Evolutionary conservation across 2,797 vertebrate species (phyloP).

Genomic region (Karalla daura): DNA sequence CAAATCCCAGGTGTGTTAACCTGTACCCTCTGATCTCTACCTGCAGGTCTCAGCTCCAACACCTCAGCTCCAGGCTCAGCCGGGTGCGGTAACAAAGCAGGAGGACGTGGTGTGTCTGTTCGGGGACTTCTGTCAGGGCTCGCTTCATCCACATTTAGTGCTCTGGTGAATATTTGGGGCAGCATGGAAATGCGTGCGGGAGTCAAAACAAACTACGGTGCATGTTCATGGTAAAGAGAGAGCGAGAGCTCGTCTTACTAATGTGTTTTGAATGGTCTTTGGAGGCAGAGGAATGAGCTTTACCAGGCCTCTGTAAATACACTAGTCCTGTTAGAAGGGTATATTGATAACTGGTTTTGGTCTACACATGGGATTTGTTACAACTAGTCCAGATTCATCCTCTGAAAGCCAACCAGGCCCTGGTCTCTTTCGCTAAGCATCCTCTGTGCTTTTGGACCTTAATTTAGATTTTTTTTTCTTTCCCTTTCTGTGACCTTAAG

Average conservation of each 20-base stretch:
- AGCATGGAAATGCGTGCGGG: not conserved
- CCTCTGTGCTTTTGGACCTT: not conserved
- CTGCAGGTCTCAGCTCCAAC: not conserved
- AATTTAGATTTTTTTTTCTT: not conserved
- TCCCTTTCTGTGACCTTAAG: no score
- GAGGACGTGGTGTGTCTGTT: not conserved
- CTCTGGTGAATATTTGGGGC: not conserved
- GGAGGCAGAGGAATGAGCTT: not conserved
- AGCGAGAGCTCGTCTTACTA: not conserved
- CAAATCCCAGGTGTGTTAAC: not conserved
- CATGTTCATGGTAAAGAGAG: not conserved
- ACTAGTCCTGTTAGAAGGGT: not conserved
- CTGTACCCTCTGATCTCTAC: not conserved
- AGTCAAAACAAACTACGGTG: not conserved
- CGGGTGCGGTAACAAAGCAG: not conserved
- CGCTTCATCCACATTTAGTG: not conserved
- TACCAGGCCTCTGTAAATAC: not conserved
- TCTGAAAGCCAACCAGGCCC: not conserved
- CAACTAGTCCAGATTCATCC: not conserved
- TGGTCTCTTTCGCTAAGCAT: not conserved
- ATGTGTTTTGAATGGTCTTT: not conserved
- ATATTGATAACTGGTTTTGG: constrained; percentile 3
- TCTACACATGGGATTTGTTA: not conserved
- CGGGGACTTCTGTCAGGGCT: not conserved
- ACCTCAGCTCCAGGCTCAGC: no score